A percentile compares a stretch with the other conserved stretches of the same genome.
Conservation (phyloP, 2,113 vertebrate genomes). For the Cettia cetti region DNA sequence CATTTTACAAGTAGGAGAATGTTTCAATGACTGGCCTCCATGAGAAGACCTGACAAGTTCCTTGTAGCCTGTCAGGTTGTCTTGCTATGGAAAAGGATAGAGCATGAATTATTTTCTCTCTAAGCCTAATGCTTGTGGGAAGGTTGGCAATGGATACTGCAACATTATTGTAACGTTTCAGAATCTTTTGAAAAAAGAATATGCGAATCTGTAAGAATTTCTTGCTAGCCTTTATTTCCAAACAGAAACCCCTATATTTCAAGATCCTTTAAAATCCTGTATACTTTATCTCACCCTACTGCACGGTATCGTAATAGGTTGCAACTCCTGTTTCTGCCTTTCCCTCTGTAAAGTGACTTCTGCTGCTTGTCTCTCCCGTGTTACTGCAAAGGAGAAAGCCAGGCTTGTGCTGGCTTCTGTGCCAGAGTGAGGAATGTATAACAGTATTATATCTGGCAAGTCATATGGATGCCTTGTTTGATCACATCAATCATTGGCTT, state of each 20-base stretch:
- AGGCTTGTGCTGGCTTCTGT: slow-evolving; percentile 26
- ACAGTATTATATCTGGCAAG: slow-evolving; percentile 28
- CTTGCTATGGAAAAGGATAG: neutral
- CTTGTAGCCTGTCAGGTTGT: neutral
- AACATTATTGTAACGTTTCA: neutral
- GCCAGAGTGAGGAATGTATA: slow-evolving; percentile 7
- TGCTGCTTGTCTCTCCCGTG: neutral
- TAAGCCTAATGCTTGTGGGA: neutral
- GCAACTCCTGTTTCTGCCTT: neutral
- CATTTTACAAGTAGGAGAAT: neutral
- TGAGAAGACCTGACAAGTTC: neutral
- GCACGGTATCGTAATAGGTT: neutral
- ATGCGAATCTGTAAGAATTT: neutral
- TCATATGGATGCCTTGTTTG: slow-evolving; percentile 26
- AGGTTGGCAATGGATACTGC: neutral
- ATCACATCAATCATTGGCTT: slow-evolving; percentile 21
- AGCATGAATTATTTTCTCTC: neutral
- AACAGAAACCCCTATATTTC: neutral
- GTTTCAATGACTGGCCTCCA: neutral
- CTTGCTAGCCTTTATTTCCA: neutral
- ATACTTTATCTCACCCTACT: neutral
- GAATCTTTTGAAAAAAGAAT: neutral
- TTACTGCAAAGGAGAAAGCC: neutral
- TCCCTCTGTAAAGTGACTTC: neutral
- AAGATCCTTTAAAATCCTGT: neutral